Percentiles rank a stretch among this genome's conserved stretches.
Evolutionary conservation across 2,888 invertebrate species (phyloP).

Genomic region (Euproctis similis): DNA sequence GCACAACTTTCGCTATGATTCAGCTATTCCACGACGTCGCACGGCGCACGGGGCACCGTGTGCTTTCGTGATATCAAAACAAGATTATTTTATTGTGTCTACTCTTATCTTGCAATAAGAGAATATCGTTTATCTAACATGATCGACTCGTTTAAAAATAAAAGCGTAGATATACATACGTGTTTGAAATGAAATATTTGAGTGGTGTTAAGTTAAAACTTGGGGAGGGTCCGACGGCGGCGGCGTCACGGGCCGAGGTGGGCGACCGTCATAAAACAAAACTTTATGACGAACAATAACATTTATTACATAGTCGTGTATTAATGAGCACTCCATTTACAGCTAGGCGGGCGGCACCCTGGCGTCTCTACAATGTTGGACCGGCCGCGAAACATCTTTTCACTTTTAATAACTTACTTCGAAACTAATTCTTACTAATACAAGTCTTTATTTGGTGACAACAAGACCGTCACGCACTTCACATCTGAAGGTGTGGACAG

Average conservation of each 20-base stretch:
- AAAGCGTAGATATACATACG: constrained; percentile 27
- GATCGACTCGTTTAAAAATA: constrained; percentile 16
- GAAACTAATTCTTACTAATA: no score
- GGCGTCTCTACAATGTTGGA: constrained; percentile 43
- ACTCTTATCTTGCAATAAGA: constrained; percentile 30
- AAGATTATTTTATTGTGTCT: constrained; percentile 48
- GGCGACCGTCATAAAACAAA: constrained; percentile 66
- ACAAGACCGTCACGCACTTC: no score
- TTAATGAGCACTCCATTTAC: constrained; percentile 66
- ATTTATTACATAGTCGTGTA: constrained; percentile 69
- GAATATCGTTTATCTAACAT: constrained; percentile 29
- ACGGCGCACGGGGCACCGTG: constrained; percentile 37
- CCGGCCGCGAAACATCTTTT: constrained; percentile 42
- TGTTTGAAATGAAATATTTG: no score
- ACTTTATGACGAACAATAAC: constrained; percentile 73
- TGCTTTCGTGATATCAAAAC: constrained; percentile 53
- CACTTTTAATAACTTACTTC: constrained; percentile 30
- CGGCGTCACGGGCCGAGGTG: constrained; percentile 41
- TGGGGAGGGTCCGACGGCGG: no score
- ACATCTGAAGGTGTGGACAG: no score
- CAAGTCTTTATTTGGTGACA: no score
- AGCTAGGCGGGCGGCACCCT: constrained; percentile 50
- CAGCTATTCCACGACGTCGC: constrained; percentile 42
- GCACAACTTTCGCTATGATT: constrained; percentile 57
- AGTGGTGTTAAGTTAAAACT: no score